Evolutionary conservation across 2,113 vertebrate species (phyloP).

Genomic region (Apaloderma vittatum): DNA sequence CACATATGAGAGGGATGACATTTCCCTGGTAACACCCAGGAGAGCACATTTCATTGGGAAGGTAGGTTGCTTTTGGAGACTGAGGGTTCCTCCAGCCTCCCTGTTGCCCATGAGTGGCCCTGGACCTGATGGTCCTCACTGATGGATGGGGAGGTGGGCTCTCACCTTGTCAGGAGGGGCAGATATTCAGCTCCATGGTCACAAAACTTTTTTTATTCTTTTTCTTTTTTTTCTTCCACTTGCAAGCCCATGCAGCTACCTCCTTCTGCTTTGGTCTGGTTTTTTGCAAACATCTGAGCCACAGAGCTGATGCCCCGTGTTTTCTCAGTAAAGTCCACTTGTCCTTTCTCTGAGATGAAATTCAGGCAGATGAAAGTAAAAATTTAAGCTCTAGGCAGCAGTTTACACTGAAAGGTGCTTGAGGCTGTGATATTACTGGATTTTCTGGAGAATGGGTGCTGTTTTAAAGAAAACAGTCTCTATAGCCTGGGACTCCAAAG

Average conservation of each 20-base stretch:
- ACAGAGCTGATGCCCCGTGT: neutral
- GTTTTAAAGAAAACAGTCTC: neutral
- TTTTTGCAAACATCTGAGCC: neutral
- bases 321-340: neutral
- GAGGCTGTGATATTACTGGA: neutral
- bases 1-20: neutral
- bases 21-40: neutral
- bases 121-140: neutral
- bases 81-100: neutral
- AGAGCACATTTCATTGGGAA: accelerated
- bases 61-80: neutral
- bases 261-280: neutral
- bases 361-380: neutral
- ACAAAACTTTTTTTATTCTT: neutral
- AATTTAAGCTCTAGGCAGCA: neutral
- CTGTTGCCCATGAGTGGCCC: accelerated
- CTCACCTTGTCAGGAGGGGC: accelerated
- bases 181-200: neutral
- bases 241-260: neutral
- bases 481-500: accelerated
- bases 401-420: neutral
- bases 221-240: neutral
- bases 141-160: neutral
- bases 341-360: neutral
- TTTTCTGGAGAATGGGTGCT: neutral